These are phyloP conservation scores for Drosophila neoperkinsi DNA, from an alignment of 2,888 invertebrate species.

Conservation along the genomic window DNA sequence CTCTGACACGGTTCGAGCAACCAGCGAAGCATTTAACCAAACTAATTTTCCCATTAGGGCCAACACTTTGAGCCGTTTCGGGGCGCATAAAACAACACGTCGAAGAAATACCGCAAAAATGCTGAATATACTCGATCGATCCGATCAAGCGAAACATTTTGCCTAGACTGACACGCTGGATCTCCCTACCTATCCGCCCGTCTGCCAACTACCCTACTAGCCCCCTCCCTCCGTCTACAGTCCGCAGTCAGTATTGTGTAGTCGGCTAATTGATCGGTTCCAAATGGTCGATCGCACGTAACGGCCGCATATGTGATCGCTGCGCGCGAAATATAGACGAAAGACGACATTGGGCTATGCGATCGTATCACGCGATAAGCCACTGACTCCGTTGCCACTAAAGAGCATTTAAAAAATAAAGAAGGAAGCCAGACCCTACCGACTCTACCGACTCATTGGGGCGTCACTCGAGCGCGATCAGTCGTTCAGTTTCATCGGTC, in stretches of 20 bases:
- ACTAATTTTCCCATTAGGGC: constrained; percentile 75
- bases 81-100: constrained; percentile 54
- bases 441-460: constrained; percentile 51
- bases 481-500: constrained; percentile 38
- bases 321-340: constrained; percentile 67
- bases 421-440: constrained; percentile 39
- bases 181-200: constrained; percentile 3
- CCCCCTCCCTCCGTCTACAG: not conserved
- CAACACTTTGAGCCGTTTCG: constrained; percentile 68
- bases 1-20: constrained; percentile 42
- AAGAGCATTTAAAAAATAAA: constrained; percentile 27
- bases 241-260: constrained; percentile 36
- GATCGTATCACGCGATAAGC: constrained; percentile 84
- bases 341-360: constrained; percentile 80
- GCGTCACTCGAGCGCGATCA: constrained; percentile 54
- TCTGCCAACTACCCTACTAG: constrained; percentile 8
- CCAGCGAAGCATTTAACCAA: constrained; percentile 72
- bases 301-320: constrained; percentile 61
- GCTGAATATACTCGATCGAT: constrained; percentile 30
- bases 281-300: constrained; percentile 84
- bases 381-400: constrained; percentile 41
- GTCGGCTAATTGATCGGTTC: constrained; percentile 85
- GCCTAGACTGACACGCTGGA: constrained; percentile 36
- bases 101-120: constrained; percentile 51
- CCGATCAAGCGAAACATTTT: constrained; percentile 60